phyloP scores from a whole-genome alignment of 2,888 invertebrate species.

The Homarus gammarus region DNA sequence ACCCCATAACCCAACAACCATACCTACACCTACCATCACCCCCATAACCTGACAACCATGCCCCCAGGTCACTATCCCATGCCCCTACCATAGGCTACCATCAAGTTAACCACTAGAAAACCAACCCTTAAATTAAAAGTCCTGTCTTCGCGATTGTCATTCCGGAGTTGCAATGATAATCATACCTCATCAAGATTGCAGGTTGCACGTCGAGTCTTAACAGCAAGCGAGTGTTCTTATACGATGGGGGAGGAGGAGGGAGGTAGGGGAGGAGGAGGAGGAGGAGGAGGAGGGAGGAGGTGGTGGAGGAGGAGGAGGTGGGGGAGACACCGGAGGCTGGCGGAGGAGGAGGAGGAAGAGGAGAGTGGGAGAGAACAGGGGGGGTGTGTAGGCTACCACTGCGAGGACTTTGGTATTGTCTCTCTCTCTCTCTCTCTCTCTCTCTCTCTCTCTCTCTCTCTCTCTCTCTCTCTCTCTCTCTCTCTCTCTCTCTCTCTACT shows the following conservation, averaged over 20 bases:
- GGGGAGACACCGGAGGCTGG: no score
- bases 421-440: no score
- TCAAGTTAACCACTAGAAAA: background rate
- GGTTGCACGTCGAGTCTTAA: constrained; percentile 23
- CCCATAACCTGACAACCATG: background rate
- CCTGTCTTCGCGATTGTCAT: constrained; percentile 53
- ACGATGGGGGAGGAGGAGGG: no score
- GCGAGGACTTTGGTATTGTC: no score
- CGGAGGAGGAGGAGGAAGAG: no score
- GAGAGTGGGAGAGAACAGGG: no score
- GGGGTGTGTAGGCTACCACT: no score
- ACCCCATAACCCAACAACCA: no score
- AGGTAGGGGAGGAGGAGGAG: background rate
- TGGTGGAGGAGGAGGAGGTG: background rate
- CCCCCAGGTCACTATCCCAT: background rate
- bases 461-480: background rate
- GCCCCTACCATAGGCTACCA: background rate
- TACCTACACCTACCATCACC: background rate
- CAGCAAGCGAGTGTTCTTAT: constrained; percentile 46
- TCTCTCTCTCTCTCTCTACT: background rate
- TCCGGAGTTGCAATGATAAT: constrained; percentile 45
- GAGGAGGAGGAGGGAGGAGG: background rate
- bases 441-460: no score
- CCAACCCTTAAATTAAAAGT: constrained; percentile 39
- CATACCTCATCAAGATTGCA: constrained; percentile 35